phyloP scores from a whole-genome alignment of 2,797 vertebrate genomes.

The Coreius guichenoti region DNA sequence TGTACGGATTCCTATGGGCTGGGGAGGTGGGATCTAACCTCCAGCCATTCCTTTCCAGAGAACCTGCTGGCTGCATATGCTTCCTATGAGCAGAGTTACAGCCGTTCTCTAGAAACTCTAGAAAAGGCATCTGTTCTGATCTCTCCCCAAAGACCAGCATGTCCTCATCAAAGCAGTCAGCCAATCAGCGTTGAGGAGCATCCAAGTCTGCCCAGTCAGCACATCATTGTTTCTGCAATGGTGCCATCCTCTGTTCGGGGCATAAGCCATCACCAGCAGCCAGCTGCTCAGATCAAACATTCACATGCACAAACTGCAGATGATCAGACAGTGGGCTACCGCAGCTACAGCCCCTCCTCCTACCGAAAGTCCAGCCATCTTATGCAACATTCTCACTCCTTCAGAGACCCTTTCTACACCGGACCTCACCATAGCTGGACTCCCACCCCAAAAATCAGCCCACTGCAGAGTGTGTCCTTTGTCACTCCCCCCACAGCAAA shows the following conservation, averaged over 20 bases:
- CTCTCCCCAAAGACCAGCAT: constrained; percentile 65
- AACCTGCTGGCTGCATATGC: constrained; percentile 81
- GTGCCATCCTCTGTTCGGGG: constrained; percentile 1
- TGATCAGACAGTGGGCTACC: constrained; percentile 85
- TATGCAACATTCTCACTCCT: constrained; percentile 85
- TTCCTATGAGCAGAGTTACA: constrained; percentile 77
- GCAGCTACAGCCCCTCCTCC: constrained; percentile 89
- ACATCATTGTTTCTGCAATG: constrained; percentile 3
- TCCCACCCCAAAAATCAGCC: constrained; percentile 60
- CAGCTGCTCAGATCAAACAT: constrained; percentile 33
- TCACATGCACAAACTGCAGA: constrained; percentile 72
- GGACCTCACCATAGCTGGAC: constrained; percentile 72
- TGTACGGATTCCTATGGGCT: constrained; percentile 68
- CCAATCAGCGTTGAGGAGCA: constrained; percentile 34
- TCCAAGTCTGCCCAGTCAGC: constrained; percentile 44
- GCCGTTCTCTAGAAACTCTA: constrained; percentile 84
- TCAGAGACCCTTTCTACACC: constrained; percentile 81
- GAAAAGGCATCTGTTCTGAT: constrained; percentile 79
- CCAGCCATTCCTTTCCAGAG: constrained; percentile 80
- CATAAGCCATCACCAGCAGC: constrained; percentile 33
- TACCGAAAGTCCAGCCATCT: constrained; percentile 83
- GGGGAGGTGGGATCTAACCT: constrained; percentile 60
- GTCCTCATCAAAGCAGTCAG: constrained; percentile 59
- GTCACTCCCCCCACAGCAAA: constrained; percentile 50
- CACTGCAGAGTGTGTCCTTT: constrained; percentile 59